Evolutionary conservation across 2,888 invertebrate genomes (phyloP).

Genomic region (Parnassius apollo): DNA sequence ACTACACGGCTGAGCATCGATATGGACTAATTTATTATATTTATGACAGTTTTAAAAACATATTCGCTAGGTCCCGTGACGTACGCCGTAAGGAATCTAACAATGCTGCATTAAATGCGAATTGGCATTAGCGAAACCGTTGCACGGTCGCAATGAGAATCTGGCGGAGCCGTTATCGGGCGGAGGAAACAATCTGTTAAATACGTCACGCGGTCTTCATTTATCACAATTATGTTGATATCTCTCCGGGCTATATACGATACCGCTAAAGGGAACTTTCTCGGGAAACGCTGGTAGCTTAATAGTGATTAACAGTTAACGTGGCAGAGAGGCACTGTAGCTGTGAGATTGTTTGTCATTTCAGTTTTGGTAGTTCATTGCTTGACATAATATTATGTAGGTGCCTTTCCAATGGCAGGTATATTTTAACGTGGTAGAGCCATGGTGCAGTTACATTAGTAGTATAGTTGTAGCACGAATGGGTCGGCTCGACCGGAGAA

Average conservation of each 20-base stretch:
- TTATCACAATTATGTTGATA: conserved; percentile 20
- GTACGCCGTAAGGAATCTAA: background rate
- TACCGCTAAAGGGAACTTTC: conserved; percentile 11
- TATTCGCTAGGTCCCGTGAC: background rate
- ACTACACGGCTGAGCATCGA: too few relatives aligned
- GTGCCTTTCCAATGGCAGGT: too few relatives aligned
- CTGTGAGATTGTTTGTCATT: too few relatives aligned
- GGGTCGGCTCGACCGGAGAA: too few relatives aligned
- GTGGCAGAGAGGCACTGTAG: background rate
- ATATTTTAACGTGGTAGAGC: too few relatives aligned
- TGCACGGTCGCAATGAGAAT: background rate
- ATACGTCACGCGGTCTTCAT: conserved; percentile 16
- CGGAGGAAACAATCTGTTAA: conserved; percentile 16
- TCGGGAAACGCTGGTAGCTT: conserved; percentile 11
- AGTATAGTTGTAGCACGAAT: too few relatives aligned
- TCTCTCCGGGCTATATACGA: conserved; percentile 11
- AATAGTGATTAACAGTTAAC: conserved; percentile 10
- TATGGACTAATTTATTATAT: too few relatives aligned
- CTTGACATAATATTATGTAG: too few relatives aligned
- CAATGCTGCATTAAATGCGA: background rate
- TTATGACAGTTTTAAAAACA: too few relatives aligned
- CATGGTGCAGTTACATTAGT: too few relatives aligned
- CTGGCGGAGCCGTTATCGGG: conserved; percentile 1
- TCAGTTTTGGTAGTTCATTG: too few relatives aligned
- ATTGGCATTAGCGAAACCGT: background rate